Conservation (phyloP, 2,797 vertebrate genomes). For the Rhincodon typus region DNA sequence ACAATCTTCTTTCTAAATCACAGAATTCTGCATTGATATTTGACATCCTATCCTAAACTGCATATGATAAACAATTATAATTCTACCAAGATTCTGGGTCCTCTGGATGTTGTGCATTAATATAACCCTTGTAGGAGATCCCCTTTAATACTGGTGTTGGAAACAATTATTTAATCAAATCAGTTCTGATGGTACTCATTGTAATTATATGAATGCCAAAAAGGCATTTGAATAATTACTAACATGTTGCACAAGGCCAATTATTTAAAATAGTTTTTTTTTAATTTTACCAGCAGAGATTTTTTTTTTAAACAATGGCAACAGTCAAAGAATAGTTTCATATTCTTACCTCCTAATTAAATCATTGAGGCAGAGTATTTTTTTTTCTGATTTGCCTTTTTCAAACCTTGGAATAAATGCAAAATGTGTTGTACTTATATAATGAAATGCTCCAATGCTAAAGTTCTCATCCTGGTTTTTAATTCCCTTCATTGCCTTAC, state of each 20-base stretch:
- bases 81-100: background rate
- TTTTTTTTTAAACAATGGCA: background rate
- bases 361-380: background rate
- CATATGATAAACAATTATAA: background rate
- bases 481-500: background rate
- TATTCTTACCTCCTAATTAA: background rate
- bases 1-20: background rate
- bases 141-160: conserved; percentile 7
- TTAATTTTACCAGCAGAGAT: background rate
- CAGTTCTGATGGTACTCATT: conserved; percentile 25
- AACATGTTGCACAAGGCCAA: conserved; percentile 1
- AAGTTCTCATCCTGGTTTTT: background rate
- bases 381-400: background rate
- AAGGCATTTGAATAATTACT: conserved; percentile 32
- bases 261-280: too few relatives aligned
- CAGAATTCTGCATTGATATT: background rate
- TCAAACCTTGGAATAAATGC: background rate
- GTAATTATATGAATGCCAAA: conserved; percentile 22
- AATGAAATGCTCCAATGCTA: too few relatives aligned
- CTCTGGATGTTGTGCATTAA: background rate
- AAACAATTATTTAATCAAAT: conserved; percentile 27
- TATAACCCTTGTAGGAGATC: background rate
- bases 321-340: background rate
- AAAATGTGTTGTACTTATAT: background rate
- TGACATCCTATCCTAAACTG: background rate